phyloP scores from a whole-genome alignment of 2,113 vertebrate species.

The Pleuronectes platessa region DNA sequence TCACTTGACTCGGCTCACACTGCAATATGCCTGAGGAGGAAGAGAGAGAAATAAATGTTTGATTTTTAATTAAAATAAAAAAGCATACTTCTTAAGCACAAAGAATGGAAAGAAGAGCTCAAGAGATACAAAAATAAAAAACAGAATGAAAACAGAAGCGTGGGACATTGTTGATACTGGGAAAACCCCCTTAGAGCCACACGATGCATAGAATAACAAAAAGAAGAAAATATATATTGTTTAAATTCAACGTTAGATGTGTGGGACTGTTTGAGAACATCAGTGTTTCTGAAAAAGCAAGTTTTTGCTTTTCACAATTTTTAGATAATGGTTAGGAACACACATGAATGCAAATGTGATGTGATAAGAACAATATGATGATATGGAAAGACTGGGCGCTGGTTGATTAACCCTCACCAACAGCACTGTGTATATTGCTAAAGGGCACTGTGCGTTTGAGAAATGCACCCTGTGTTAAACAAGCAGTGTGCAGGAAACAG shows the following conservation, averaged over 20 bases:
- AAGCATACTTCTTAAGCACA: too few species aligned
- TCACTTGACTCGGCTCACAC: slow-evolving; percentile 82
- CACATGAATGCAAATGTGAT: neutral
- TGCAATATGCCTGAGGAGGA: slow-evolving; percentile 83
- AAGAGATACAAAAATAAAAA: too few species aligned
- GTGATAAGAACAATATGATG: neutral
- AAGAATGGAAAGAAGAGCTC: too few species aligned
- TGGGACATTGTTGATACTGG: too few species aligned
- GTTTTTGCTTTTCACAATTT: too few species aligned
- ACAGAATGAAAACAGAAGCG: neutral
- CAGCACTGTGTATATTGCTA: neutral
- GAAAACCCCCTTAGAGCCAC: too few species aligned
- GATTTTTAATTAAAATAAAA: too few species aligned
- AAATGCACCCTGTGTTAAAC: slow-evolving; percentile 12
- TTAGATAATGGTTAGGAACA: neutral
- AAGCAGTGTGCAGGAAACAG: slow-evolving; percentile 9
- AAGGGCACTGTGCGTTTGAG: slow-evolving; percentile 10
- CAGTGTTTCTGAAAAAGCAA: too few species aligned
- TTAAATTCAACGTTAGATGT: neutral
- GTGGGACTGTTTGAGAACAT: too few species aligned
- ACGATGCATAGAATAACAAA: too few species aligned
- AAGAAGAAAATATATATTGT: neutral
- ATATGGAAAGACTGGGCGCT: neutral
- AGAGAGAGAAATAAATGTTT: neutral
- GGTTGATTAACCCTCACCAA: slow-evolving; percentile 9